These are phyloP conservation scores for Polydrusus pterygomalis DNA, from an alignment of 2,888 invertebrate species.

Conservation along the genomic window DNA sequence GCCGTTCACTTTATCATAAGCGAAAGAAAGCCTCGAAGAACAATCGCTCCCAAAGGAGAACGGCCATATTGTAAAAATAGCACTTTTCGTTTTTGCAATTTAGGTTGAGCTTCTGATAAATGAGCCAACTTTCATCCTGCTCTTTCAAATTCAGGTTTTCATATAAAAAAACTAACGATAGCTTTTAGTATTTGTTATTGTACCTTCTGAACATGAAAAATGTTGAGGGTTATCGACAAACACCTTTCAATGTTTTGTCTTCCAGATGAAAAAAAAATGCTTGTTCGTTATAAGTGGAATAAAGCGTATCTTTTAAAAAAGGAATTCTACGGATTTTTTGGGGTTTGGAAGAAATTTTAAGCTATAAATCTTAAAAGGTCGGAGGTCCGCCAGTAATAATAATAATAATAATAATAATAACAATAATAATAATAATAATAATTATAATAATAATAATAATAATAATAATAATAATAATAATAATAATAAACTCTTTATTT, in stretches of 20 bases:
- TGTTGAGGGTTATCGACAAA: neutral
- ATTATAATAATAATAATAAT: too few species aligned
- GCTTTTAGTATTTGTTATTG: conserved; percentile 1
- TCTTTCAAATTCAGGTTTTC: conserved; percentile 16
- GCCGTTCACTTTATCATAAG: conserved; percentile 46
- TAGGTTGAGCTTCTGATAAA: conserved; percentile 33
- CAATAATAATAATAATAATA: too few species aligned
- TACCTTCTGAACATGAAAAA: neutral
- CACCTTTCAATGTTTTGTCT: neutral
- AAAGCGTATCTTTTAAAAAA: too few species aligned
- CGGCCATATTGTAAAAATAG: conserved; percentile 47
- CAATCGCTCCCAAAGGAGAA: conserved; percentile 49
- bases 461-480: too few species aligned
- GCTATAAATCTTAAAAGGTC: too few species aligned
- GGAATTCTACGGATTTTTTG: too few species aligned
- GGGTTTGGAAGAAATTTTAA: too few species aligned
- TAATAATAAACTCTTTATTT: too few species aligned
- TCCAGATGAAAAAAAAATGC: neutral
- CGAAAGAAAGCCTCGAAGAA: conserved; percentile 43
- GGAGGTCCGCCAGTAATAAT: too few species aligned
- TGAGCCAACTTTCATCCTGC: conserved; percentile 20
- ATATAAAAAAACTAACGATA: neutral
- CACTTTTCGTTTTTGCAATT: conserved; percentile 40
- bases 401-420: too few species aligned
- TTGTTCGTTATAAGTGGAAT: neutral